phyloP scores from a whole-genome alignment of 2,113 vertebrate genomes.

The Illadopsis cleaveri region DNA sequence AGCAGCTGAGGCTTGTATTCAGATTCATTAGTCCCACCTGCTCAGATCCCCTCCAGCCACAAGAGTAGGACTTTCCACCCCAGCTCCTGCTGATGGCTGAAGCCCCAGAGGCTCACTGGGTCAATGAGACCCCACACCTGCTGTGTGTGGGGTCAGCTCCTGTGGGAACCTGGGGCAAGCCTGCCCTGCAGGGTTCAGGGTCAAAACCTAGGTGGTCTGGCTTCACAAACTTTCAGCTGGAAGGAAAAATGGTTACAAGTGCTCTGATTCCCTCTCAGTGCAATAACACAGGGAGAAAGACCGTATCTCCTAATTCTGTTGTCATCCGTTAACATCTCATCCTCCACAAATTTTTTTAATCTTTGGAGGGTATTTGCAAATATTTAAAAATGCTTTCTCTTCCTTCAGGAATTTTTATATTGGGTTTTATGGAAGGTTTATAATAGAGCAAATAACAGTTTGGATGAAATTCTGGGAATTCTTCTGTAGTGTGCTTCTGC shows the following conservation, averaged over 20 bases:
- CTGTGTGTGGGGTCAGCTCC: background rate
- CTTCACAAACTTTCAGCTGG: background rate
- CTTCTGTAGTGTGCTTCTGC: conserved; percentile 58
- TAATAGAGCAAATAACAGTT: conserved; percentile 78
- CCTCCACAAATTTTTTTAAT: conserved; percentile 67
- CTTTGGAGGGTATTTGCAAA: conserved; percentile 69
- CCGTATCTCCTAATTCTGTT: background rate
- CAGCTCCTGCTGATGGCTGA: background rate
- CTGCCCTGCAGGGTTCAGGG: background rate
- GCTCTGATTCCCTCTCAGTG: background rate
- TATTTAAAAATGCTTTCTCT: conserved; percentile 68
- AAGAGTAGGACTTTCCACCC: background rate
- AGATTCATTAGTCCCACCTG: background rate
- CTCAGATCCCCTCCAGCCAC: background rate
- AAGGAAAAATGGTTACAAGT: background rate
- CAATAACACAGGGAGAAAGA: background rate
- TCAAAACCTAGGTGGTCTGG: background rate
- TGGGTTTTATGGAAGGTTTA: conserved; percentile 76
- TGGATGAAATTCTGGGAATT: conserved; percentile 80
- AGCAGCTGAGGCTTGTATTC: background rate
- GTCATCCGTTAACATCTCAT: conserved; percentile 20
- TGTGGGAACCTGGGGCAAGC: background rate
- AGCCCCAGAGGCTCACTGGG: accelerated
- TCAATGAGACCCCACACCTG: background rate
- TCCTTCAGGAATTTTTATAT: conserved; percentile 78